Evolutionary conservation across 2,113 vertebrate genomes (phyloP).

Genomic region (Burhinus bistriatus): DNA sequence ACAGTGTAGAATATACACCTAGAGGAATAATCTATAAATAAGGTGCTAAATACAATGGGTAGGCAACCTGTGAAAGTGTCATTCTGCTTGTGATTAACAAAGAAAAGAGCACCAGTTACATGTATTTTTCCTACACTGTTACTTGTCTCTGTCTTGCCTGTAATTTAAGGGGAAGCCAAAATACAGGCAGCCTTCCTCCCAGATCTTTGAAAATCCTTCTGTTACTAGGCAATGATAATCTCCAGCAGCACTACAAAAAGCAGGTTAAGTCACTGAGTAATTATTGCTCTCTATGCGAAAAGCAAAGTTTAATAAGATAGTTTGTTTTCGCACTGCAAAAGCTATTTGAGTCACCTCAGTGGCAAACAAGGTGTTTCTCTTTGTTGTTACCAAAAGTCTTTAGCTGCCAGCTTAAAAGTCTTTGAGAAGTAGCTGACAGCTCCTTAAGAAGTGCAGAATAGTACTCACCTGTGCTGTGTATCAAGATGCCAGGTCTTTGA

Average conservation of each 20-base stretch:
- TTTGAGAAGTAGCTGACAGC: constrained; percentile 4
- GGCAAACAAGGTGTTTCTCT: neutral
- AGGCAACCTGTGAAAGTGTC: neutral
- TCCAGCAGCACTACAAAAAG: neutral
- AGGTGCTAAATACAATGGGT: neutral
- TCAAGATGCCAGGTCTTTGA: neutral
- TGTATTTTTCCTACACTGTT: neutral
- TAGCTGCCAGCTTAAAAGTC: neutral
- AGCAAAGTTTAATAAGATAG: neutral
- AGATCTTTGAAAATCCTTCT: neutral
- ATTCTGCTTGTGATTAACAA: neutral
- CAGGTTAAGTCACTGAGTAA: neutral
- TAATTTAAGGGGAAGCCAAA: neutral
- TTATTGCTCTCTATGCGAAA: neutral
- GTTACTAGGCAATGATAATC: neutral
- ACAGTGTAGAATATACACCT: neutral
- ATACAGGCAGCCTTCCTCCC: neutral
- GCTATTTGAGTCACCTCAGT: neutral
- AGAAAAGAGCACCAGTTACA: neutral
- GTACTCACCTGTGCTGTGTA: neutral
- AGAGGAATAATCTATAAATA: neutral
- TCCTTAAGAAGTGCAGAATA: neutral
- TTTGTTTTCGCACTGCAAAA: neutral
- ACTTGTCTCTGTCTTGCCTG: neutral
- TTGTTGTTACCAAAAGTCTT: neutral